Conservation (phyloP, 2,888 invertebrate genomes). For the Dicycla oo region DNA sequence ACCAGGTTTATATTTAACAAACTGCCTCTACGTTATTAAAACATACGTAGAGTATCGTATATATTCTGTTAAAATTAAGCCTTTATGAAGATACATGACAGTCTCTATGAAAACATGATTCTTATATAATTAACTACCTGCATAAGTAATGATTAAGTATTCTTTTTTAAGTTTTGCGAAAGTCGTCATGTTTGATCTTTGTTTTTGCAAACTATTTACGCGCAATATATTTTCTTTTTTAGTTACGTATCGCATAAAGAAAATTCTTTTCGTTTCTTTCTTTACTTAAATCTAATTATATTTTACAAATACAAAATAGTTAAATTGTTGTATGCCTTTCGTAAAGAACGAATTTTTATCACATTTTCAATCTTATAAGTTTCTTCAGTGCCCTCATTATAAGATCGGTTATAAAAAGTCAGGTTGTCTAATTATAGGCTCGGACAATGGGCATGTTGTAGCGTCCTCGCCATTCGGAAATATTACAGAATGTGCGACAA, state of each 20-base stretch:
- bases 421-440: slow-evolving; percentile 6
- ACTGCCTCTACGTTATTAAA: slow-evolving; percentile 49
- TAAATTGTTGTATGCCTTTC: not conserved
- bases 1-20: slow-evolving; percentile 47
- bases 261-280: no score
- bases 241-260: no score
- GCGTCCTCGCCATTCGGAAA: slow-evolving; percentile 40
- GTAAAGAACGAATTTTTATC: not conserved
- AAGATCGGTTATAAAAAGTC: slow-evolving; percentile 3
- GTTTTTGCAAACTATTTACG: not conserved
- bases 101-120: slow-evolving; percentile 23
- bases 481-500: slow-evolving; percentile 47
- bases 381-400: not conserved
- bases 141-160: slow-evolving; percentile 7
- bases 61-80: slow-evolving; percentile 44
- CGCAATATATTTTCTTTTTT: not conserved
- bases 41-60: slow-evolving; percentile 32
- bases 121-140: slow-evolving; percentile 18
- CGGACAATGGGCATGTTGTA: slow-evolving; percentile 20
- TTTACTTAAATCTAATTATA: no score
- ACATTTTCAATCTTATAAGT: not conserved
- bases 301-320: no score
- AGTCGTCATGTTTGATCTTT: slow-evolving; percentile 2
- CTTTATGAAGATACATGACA: slow-evolving; percentile 23
- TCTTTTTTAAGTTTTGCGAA: slow-evolving; percentile 1